Conservation (phyloP, 2,113 vertebrate genomes). For the Syngnathus scovelli region DNA sequence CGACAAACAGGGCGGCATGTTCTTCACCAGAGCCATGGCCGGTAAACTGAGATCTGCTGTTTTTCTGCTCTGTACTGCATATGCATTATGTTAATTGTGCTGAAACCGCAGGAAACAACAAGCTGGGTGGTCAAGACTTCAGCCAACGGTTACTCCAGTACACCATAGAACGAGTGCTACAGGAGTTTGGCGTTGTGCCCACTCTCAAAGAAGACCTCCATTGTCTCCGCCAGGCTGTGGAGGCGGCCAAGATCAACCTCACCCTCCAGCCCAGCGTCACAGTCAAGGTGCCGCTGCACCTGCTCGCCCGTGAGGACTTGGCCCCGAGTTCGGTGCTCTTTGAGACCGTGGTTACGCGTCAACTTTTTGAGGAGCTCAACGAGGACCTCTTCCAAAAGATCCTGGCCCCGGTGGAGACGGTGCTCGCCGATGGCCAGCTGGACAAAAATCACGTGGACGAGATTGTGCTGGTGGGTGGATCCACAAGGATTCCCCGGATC, state of each 20-base stretch:
- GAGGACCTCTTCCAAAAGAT: slow-evolving; percentile 94
- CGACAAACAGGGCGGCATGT: slow-evolving; percentile 97
- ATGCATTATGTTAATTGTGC: neutral
- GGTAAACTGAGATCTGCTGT: slow-evolving; percentile 64
- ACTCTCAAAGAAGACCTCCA: slow-evolving; percentile 87
- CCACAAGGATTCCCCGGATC: slow-evolving; percentile 90
- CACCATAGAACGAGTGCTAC: slow-evolving; percentile 71
- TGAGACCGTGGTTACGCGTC: slow-evolving; percentile 73
- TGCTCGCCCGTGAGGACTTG: slow-evolving; percentile 30
- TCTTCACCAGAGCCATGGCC: slow-evolving; percentile 95
- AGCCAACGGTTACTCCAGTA: slow-evolving; percentile 88
- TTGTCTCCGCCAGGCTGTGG: slow-evolving; percentile 82
- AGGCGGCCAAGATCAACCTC: slow-evolving; percentile 88
- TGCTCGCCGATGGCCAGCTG: slow-evolving; percentile 82
- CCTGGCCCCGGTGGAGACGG: slow-evolving; percentile 81
- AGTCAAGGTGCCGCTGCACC: slow-evolving; percentile 71
- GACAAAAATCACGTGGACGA: slow-evolving; percentile 84
- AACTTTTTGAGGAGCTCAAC: slow-evolving; percentile 87
- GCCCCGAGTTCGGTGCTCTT: slow-evolving; percentile 65
- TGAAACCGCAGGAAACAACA: slow-evolving; percentile 82
- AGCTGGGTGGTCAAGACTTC: slow-evolving; percentile 96
- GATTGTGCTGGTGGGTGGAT: slow-evolving; percentile 92
- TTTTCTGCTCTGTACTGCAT: neutral
- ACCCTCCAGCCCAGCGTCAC: slow-evolving; percentile 72
- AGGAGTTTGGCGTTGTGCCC: slow-evolving; percentile 75